A percentile compares a stretch with the other conserved stretches of the same genome.
These are phyloP conservation scores for Trematomus loennbergii DNA, from an alignment of 2,113 vertebrate species.

Conservation along the genomic window DNA sequence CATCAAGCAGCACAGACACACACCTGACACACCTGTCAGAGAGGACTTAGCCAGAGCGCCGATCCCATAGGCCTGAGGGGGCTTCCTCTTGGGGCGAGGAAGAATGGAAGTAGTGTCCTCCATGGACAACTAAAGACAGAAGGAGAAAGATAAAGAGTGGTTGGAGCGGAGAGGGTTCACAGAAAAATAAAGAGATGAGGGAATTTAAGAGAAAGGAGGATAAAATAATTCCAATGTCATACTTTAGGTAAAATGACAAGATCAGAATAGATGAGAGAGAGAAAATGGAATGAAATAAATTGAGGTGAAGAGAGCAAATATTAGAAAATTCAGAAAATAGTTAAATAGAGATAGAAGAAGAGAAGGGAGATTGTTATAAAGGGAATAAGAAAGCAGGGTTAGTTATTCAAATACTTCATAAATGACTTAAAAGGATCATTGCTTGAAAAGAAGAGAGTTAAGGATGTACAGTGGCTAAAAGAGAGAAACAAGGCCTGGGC, in stretches of 20 bases:
- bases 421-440: constrained; percentile 33
- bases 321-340: constrained; percentile 35
- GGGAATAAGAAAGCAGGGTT: constrained; percentile 55
- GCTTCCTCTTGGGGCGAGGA: constrained; percentile 94
- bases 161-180: not conserved
- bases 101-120: constrained; percentile 99
- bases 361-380: constrained; percentile 29
- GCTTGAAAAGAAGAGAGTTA: constrained; percentile 21
- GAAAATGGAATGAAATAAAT: constrained; percentile 36
- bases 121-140: constrained; percentile 91
- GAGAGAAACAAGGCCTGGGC: no score
- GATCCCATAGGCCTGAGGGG: constrained; percentile 94
- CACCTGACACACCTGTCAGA: constrained; percentile 95
- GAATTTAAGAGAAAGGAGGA: not conserved
- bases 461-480: not conserved
- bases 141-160: constrained; percentile 6
- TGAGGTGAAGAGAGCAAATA: constrained; percentile 41
- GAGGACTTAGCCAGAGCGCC: constrained; percentile 99
- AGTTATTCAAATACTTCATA: constrained; percentile 47
- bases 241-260: constrained; percentile 6
- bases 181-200: not conserved
- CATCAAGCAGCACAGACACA: constrained; percentile 86
- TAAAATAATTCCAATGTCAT: not conserved
- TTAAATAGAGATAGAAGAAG: constrained; percentile 16
- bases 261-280: constrained; percentile 18